Conservation (phyloP, 2,113 vertebrate genomes). For the Oplegnathus fasciatus region DNA sequence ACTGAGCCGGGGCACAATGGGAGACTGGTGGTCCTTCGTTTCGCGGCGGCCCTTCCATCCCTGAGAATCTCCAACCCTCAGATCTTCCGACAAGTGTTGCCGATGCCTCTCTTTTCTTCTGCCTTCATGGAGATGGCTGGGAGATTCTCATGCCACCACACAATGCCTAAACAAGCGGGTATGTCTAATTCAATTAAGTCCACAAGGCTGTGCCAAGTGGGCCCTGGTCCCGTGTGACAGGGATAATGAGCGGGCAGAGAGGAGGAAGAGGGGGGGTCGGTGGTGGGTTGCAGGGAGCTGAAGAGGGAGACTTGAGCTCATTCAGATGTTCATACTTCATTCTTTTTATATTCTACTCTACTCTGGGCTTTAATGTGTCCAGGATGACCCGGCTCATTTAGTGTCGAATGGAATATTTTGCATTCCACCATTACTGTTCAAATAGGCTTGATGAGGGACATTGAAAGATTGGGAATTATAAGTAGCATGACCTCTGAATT, state of each 20-base stretch:
- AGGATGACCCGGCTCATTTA: slow-evolving; percentile 76
- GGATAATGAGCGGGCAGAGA: slow-evolving; percentile 83
- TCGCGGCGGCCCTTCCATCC: slow-evolving; percentile 41
- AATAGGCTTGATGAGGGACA: slow-evolving; percentile 67
- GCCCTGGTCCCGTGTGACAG: slow-evolving; percentile 80
- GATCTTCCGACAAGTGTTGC: slow-evolving; percentile 84
- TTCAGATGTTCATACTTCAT: slow-evolving; percentile 75
- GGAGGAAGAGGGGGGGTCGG: slow-evolving; percentile 33
- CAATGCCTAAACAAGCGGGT: slow-evolving; percentile 87
- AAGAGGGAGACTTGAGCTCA: slow-evolving; percentile 63
- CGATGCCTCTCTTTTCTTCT: slow-evolving; percentile 75
- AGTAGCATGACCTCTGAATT: slow-evolving; percentile 64
- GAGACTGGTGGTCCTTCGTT: slow-evolving; percentile 60
- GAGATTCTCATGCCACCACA: slow-evolving; percentile 85
- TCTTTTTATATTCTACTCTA: slow-evolving; percentile 60
- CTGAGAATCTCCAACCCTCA: slow-evolving; percentile 68
- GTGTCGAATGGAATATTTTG: slow-evolving; percentile 76
- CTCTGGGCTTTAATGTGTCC: slow-evolving; percentile 76
- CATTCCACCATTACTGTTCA: slow-evolving; percentile 75
- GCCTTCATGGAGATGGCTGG: slow-evolving; percentile 74
- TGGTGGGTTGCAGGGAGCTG: slow-evolving; percentile 30
- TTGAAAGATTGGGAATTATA: slow-evolving; percentile 66
- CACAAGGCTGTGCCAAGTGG: slow-evolving; percentile 85
- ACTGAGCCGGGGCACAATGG: slow-evolving; percentile 45
- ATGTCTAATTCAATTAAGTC: slow-evolving; percentile 90